Evolutionary conservation across 1,140 invertebrate genomes (phyloP).

Genomic region (Cyclargus thomasi): DNA sequence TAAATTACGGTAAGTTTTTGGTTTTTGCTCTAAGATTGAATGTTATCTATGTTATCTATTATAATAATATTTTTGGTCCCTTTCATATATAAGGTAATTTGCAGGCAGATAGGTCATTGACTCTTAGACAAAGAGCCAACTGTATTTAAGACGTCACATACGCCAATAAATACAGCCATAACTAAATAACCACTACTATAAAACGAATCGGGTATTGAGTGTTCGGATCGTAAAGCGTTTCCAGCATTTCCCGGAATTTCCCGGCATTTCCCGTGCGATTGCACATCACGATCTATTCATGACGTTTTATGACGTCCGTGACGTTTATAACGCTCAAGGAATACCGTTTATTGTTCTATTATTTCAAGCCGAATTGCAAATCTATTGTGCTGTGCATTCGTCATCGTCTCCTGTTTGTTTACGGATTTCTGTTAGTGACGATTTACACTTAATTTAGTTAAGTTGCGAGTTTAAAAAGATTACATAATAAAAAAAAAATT

Average conservation of each 20-base stretch:
- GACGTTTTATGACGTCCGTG: slow-evolving; percentile 34
- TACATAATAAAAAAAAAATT: no score
- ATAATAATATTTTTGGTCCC: no score
- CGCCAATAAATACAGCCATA: slow-evolving; percentile 10
- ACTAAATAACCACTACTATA: slow-evolving; percentile 35
- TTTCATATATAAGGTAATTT: no score
- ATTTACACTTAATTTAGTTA: no score
- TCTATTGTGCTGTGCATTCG: neutral
- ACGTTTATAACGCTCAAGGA: slow-evolving; percentile 25
- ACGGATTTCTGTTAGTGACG: no score
- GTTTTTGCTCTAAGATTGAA: no score
- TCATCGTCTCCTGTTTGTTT: neutral
- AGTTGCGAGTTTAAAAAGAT: no score
- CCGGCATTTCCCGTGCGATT: slow-evolving; percentile 43
- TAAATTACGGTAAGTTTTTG: no score
- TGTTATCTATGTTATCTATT: no score
- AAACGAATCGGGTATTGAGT: slow-evolving; percentile 39
- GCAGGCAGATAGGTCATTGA: no score
- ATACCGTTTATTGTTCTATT: slow-evolving; percentile 33
- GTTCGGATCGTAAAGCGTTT: slow-evolving; percentile 41
- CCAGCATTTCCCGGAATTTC: neutral
- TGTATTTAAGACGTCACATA: slow-evolving; percentile 6
- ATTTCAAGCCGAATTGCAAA: slow-evolving; percentile 18
- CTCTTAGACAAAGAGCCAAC: neutral
- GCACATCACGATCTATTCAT: slow-evolving; percentile 43